Conservation (phyloP, 2,888 invertebrate genomes). For the Maniola hyperantus region DNA sequence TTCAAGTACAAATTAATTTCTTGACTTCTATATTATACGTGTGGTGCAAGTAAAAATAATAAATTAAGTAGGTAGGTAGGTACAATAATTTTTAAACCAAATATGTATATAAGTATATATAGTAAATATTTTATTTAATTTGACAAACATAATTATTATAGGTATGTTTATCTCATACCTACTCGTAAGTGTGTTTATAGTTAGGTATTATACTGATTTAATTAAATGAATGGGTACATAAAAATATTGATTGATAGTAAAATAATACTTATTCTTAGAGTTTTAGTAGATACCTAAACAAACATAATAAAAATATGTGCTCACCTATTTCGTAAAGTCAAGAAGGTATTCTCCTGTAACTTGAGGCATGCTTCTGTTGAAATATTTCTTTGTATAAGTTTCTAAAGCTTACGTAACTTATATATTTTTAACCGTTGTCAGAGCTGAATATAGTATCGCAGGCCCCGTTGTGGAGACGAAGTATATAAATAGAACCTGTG, state of each 20-base stretch:
- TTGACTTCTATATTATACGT: background rate
- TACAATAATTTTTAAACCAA: too few species aligned
- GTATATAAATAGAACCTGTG: background rate
- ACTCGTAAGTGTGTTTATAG: too few species aligned
- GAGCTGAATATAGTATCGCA: slow-evolving; percentile 13
- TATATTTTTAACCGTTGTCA: slow-evolving; percentile 6
- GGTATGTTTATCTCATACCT: too few species aligned
- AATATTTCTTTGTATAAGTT: slow-evolving; percentile 15
- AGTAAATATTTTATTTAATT: too few species aligned
- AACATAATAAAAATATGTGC: background rate
- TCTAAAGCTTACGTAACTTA: slow-evolving; percentile 17
- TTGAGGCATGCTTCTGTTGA: slow-evolving; percentile 2
- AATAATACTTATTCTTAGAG: too few species aligned
- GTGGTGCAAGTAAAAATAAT: background rate
- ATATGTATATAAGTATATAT: too few species aligned
- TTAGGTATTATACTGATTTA: too few species aligned
- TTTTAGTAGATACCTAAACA: background rate
- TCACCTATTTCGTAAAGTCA: background rate
- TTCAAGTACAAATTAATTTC: slow-evolving; percentile 19
- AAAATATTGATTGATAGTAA: too few species aligned
- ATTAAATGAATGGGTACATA: too few species aligned
- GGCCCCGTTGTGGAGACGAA: background rate
- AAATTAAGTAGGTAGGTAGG: too few species aligned
- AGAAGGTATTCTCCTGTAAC: background rate
- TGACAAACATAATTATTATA: too few species aligned